Evolutionary conservation across 2,888 invertebrate genomes (phyloP).

Genomic region (Gari tellinella): DNA sequence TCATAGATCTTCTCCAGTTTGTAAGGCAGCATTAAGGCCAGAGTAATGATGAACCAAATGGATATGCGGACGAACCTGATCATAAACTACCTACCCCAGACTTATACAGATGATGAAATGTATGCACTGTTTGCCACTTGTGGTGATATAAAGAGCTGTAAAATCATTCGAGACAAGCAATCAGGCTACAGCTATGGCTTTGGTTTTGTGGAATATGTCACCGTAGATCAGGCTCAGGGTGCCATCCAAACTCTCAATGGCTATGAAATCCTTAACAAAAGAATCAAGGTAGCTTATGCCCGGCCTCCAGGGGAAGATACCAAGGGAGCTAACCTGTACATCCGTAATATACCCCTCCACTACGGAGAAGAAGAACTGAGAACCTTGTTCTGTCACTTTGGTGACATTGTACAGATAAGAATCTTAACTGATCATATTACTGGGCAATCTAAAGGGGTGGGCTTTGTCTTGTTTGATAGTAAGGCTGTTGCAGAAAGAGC

Average conservation of each 20-base stretch:
- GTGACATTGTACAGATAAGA: slow-evolving; percentile 95
- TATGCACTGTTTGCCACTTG: slow-evolving; percentile 94
- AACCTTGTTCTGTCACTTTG: slow-evolving; percentile 93
- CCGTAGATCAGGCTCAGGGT: slow-evolving; percentile 92
- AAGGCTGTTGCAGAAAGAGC: slow-evolving; percentile 95
- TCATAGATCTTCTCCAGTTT: not conserved
- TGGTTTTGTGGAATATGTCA: slow-evolving; percentile 96
- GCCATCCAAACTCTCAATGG: slow-evolving; percentile 95
- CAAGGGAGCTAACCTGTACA: slow-evolving; percentile 97
- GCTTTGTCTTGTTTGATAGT: slow-evolving; percentile 93
- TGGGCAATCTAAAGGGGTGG: slow-evolving; percentile 94
- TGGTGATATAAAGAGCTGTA: slow-evolving; percentile 94
- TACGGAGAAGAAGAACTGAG: slow-evolving; percentile 90
- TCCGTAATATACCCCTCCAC: slow-evolving; percentile 92
- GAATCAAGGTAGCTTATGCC: slow-evolving; percentile 96
- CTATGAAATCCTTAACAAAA: slow-evolving; percentile 94
- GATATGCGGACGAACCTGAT: slow-evolving; percentile 91
- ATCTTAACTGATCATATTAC: slow-evolving; percentile 95
- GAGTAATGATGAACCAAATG: not conserved
- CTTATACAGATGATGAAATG: slow-evolving; percentile 95
- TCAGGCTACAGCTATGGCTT: slow-evolving; percentile 98
- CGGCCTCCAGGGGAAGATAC: slow-evolving; percentile 96
- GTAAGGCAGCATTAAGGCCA: not conserved
- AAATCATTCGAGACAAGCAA: slow-evolving; percentile 87
- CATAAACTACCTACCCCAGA: slow-evolving; percentile 97